Percentiles rank a stretch among this genome's conserved stretches.
These are phyloP conservation scores for Cyanocitta stelleri DNA, from an alignment of 2,113 vertebrate species.

Conservation along the genomic window DNA sequence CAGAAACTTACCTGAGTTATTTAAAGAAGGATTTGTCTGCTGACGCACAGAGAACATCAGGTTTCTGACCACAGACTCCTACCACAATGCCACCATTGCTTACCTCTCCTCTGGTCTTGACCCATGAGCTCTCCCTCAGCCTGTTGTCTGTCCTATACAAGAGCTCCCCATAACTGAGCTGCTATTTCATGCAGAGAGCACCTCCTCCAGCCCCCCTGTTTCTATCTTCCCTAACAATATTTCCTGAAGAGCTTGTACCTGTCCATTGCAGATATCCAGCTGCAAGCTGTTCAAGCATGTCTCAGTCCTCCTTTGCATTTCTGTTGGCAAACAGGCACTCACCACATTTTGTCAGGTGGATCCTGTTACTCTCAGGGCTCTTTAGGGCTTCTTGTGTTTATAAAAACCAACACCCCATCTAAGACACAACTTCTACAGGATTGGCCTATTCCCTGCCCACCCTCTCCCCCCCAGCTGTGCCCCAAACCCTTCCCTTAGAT, in stretches of 20 bases:
- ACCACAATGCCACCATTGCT: background rate
- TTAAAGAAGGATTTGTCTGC: background rate
- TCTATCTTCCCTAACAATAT: background rate
- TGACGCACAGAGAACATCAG: accelerated
- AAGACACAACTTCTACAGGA: background rate
- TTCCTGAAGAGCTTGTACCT: background rate
- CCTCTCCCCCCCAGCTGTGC: accelerated
- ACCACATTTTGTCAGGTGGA: background rate
- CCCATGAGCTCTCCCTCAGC: background rate
- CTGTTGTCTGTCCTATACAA: background rate
- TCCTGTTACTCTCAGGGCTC: background rate
- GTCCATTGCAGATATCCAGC: background rate
- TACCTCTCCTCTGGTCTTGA: background rate
- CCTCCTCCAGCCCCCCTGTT: background rate
- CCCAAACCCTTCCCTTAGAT: background rate
- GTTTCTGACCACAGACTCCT: background rate
- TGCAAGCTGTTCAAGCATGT: background rate
- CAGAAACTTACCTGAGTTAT: background rate
- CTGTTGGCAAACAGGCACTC: background rate
- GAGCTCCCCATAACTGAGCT: background rate
- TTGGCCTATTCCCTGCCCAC: accelerated
- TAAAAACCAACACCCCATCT: background rate
- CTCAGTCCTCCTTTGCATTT: background rate
- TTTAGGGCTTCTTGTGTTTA: background rate
- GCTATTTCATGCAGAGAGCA: background rate